A percentile compares a stretch with the other conserved stretches of the same genome.
Conservation (phyloP, 2,113 vertebrate species). For the Ptilonorhynchus violaceus region DNA sequence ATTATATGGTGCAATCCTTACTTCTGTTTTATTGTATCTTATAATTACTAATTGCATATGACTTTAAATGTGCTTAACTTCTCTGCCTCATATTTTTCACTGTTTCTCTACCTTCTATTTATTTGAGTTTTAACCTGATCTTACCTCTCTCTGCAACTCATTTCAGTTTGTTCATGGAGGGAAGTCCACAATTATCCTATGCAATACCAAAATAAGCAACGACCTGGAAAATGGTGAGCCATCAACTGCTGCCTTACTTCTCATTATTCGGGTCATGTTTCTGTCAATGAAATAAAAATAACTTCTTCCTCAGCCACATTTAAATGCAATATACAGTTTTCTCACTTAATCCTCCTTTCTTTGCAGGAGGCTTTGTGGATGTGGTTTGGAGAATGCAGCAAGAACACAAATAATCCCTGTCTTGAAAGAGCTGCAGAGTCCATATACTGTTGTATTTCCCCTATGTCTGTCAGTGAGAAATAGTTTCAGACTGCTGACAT, state of each 20-base stretch:
- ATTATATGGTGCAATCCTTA: neutral
- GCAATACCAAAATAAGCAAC: neutral
- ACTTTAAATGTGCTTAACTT: neutral
- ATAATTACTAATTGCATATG: neutral
- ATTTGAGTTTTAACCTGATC: neutral
- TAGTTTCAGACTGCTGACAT: slow-evolving; percentile 9
- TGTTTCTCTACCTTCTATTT: neutral
- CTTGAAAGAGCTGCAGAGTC: neutral
- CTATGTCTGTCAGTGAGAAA: neutral
- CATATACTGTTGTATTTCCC: neutral
- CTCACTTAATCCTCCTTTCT: neutral
- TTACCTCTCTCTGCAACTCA: neutral
- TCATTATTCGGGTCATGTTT: neutral
- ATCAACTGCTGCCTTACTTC: neutral
- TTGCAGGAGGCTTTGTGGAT: neutral
- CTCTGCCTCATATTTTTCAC: neutral
- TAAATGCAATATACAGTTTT: neutral
- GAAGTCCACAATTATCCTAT: neutral
- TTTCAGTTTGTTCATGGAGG: neutral
- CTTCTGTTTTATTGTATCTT: neutral
- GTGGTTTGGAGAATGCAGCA: neutral
- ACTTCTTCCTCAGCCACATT: neutral
- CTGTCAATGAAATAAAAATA: neutral
- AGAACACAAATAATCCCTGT: neutral
- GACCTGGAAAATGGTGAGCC: neutral